Percentiles rank a stretch among this genome's conserved stretches.
Evolutionary conservation across 2,797 vertebrate genomes (phyloP).

Genomic region (Falco cherrug): DNA sequence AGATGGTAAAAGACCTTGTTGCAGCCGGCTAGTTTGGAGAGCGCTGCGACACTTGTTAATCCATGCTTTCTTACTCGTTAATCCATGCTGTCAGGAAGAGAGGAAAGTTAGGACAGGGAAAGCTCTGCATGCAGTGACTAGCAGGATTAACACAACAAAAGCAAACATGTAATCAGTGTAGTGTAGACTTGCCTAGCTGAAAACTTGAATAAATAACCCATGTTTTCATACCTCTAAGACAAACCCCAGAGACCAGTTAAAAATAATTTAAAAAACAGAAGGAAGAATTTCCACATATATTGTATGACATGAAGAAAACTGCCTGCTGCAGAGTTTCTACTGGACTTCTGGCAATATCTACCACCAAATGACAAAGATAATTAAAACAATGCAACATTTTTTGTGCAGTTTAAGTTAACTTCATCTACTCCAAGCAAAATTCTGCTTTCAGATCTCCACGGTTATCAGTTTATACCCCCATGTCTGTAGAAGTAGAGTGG

Average conservation of each 20-base stretch:
- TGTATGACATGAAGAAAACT: neutral
- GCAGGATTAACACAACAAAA: neutral
- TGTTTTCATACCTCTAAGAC: neutral
- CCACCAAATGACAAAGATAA: neutral
- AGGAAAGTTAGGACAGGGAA: neutral
- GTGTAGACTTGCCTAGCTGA: neutral
- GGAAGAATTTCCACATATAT: neutral
- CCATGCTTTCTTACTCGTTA: neutral
- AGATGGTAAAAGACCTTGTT: no score
- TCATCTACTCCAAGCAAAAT: neutral
- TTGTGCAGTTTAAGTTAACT: rapidly evolving
- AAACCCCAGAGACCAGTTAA: neutral
- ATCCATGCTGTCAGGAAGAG: neutral
- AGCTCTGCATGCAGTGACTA: neutral
- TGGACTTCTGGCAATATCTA: neutral
- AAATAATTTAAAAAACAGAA: neutral
- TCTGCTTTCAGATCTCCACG: neutral
- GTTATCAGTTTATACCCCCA: neutral
- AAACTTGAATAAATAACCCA: neutral
- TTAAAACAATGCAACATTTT: neutral
- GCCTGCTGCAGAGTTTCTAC: neutral
- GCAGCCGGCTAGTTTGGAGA: no score
- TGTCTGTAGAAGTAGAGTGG: neutral
- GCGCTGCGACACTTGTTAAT: neutral
- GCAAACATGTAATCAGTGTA: neutral